These are phyloP conservation scores for Coptotermes formosanus DNA, from an alignment of 1,140 invertebrate genomes.

Conservation along the genomic window DNA sequence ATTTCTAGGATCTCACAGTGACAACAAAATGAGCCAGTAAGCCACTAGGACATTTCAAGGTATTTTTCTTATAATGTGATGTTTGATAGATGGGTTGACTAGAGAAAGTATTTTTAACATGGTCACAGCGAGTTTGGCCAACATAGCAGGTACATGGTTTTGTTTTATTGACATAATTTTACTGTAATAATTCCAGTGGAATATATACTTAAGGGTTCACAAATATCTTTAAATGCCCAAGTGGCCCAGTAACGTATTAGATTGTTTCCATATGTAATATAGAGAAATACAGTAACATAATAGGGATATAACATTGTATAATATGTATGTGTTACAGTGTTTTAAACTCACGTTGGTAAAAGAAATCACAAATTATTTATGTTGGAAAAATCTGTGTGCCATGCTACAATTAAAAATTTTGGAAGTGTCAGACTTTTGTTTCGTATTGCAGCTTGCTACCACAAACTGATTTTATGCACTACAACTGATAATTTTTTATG, in stretches of 20 bases:
- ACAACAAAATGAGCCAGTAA: background rate
- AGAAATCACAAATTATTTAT: constrained; percentile 28
- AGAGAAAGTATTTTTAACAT: constrained; percentile 22
- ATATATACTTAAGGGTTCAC: background rate
- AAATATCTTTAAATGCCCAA: constrained; percentile 25
- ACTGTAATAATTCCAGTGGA: constrained; percentile 8
- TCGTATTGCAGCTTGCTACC: background rate
- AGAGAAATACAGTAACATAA: constrained; percentile 21
- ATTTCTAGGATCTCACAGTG: background rate
- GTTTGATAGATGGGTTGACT: constrained; percentile 2
- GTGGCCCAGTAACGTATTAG: constrained; percentile 28
- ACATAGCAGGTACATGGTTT: constrained; percentile 10
- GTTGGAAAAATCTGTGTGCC: constrained; percentile 30
- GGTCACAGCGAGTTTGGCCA: constrained; percentile 1
- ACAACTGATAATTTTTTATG: too few relatives aligned
- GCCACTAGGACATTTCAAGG: constrained; percentile 29
- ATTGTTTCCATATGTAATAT: constrained; percentile 29
- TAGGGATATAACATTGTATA: constrained; percentile 27
- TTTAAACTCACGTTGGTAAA: constrained; percentile 27
- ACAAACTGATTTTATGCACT: too few relatives aligned
- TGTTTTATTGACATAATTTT: constrained; percentile 1
- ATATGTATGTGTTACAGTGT: constrained; percentile 31
- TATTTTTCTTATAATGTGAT: constrained; percentile 28
- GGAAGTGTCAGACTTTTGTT: constrained; percentile 26
- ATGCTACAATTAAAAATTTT: constrained; percentile 30